Percentiles rank a stretch among this genome's conserved stretches.
Evolutionary conservation across 2,113 vertebrate genomes (phyloP).

Genomic region (Leptocoma aspasia): DNA sequence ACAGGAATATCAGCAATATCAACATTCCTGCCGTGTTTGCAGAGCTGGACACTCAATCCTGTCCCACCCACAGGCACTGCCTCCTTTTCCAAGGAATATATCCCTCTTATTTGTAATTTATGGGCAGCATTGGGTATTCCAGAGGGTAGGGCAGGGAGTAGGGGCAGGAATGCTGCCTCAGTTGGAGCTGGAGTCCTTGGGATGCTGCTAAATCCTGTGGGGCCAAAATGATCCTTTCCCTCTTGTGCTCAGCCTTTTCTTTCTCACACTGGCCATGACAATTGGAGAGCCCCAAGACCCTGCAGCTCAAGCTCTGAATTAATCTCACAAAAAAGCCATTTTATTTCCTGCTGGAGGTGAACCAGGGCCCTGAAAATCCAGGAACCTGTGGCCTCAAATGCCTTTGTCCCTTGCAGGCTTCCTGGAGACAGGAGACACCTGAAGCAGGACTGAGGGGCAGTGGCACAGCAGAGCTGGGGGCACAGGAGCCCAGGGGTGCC

Average conservation of each 20-base stretch:
- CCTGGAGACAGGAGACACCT: background rate
- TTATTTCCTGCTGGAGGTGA: background rate
- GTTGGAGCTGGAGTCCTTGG: background rate
- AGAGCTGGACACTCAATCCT: background rate
- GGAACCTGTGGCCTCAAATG: background rate
- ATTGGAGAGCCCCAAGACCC: background rate
- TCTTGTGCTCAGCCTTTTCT: background rate
- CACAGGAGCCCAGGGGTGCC: background rate
- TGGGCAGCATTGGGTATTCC: background rate
- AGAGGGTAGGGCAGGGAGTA: background rate
- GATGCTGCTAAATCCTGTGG: background rate
- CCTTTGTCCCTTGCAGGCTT: background rate
- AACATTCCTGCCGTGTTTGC: background rate
- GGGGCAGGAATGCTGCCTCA: background rate
- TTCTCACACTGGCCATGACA: background rate
- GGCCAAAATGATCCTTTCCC: background rate
- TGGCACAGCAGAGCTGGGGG: background rate
- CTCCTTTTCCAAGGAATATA: background rate
- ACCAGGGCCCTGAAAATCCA: background rate
- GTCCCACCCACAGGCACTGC: background rate
- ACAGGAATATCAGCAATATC: conserved; percentile 27
- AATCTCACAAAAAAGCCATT: accelerated
- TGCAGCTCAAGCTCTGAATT: background rate
- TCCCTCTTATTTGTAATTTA: background rate
- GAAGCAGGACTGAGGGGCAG: background rate